Conservation (phyloP, 2,888 invertebrate genomes). For the Tetropium fuscum region DNA sequence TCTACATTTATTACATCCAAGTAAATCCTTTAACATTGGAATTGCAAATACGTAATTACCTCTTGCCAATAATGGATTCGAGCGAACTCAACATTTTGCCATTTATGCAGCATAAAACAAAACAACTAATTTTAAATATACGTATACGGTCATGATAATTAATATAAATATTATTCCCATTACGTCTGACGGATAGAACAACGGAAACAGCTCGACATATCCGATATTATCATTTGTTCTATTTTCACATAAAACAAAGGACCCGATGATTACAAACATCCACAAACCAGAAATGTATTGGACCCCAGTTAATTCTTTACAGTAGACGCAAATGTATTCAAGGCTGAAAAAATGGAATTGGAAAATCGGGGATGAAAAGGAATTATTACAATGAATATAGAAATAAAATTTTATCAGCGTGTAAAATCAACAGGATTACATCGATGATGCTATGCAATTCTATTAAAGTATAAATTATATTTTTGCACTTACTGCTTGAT, state of each 20-base stretch:
- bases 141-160: too few species aligned
- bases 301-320: constrained; percentile 2
- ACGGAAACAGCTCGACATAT: constrained; percentile 3
- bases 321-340: constrained; percentile 8
- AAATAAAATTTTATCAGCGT: neutral
- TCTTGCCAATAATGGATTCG: too few species aligned
- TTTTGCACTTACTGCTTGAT: too few species aligned
- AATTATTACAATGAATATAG: neutral
- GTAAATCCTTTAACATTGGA: too few species aligned
- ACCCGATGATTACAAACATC: neutral
- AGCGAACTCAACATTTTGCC: too few species aligned
- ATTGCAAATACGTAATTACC: too few species aligned
- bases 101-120: too few species aligned
- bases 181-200: neutral
- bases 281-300: constrained; percentile 14
- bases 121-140: too few species aligned
- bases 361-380: neutral
- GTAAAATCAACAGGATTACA: too few species aligned
- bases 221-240: constrained; percentile 15
- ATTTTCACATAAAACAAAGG: constrained; percentile 4
- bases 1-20: too few species aligned
- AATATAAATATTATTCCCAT: neutral
- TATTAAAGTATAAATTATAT: neutral
- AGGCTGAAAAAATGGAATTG: constrained; percentile 3
- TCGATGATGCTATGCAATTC: too few species aligned